Evolutionary conservation across 2,888 invertebrate species (phyloP), one percentile per base, ranked within the genome.

Genomic region (Beris chalybata): DNA sequence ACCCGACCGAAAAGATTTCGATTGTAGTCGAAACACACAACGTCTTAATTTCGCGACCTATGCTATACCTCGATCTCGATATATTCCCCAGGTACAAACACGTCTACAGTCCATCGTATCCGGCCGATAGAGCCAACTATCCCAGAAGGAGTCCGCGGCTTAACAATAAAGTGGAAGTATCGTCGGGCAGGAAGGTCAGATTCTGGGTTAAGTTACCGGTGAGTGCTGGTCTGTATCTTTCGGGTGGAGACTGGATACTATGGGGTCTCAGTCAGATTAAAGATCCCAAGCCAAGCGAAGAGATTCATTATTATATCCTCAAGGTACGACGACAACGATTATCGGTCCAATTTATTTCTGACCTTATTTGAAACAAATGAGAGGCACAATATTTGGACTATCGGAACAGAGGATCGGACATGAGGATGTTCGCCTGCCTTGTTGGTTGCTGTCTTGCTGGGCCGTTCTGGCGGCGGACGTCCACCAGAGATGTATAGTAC

Each of bases 281-380:
- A 13, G 6, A 11, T 22, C 38, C 38, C 7, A 38, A 7, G 4
- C 38, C 13, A 38, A 56, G 3, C 55, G 3, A 54, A 48, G 54
- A 66, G 61, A 69, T 69, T 67, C 67, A 67, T 66, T 68, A 68
- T 68, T 63, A 63, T 56, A 63, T 59, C 44, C 61, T 65, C 43
- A 55, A 65, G 13, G 55, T 32, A 67, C 52, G 61, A 65, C 45
- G 59, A 69, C 66, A 67, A 69, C 72, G 70, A 71, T 73, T 71
- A 71, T 71, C 72, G 67, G 69, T 70, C 70, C 72, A 73, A 73
- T 73, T 73, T 73, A 72, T 73, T 71, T 70, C 70, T 71, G 70
- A 72, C 72, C 71, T 72, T 73, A 73, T 73, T 72, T 73, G 72
- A 72, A 73, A 73, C 72, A 73, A 73, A 73, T 73, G 70, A 73